phyloP scores from a whole-genome alignment of 2,888 invertebrate genomes.

The Rhyacophila evoluta region DNA sequence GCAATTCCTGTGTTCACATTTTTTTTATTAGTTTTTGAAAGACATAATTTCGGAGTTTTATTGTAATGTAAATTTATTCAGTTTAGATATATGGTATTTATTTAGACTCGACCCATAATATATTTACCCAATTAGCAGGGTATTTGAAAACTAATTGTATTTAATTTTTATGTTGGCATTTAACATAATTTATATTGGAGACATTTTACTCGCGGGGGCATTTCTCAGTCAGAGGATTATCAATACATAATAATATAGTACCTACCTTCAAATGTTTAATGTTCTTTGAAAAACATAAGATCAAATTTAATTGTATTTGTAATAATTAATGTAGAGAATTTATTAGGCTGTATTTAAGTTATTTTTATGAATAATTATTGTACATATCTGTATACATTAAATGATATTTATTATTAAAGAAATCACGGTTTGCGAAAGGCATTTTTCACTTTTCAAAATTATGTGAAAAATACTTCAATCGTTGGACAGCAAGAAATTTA shows the following conservation, averaged over 20 bases:
- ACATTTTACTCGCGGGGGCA: background rate
- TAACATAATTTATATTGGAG: background rate
- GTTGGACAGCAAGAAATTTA: too few species aligned
- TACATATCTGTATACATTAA: conserved; percentile 15
- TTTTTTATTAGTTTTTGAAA: too few species aligned
- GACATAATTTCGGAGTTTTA: too few species aligned
- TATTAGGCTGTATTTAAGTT: background rate
- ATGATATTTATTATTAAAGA: background rate
- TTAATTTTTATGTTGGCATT: background rate
- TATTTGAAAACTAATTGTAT: background rate
- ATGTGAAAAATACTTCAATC: too few species aligned
- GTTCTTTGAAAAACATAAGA: background rate
- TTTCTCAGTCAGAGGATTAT: background rate
- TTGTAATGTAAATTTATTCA: too few species aligned
- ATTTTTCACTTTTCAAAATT: background rate
- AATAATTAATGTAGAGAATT: background rate
- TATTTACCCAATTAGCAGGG: too few species aligned
- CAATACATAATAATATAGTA: background rate
- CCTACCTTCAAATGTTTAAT: too few species aligned
- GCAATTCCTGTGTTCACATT: too few species aligned
- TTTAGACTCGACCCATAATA: too few species aligned
- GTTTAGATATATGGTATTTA: too few species aligned
- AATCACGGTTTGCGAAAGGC: background rate
- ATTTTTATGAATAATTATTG: background rate
- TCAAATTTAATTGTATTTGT: background rate